phyloP scores from a whole-genome alignment of 2,113 vertebrate species.

The Copsychus sechellarum region DNA sequence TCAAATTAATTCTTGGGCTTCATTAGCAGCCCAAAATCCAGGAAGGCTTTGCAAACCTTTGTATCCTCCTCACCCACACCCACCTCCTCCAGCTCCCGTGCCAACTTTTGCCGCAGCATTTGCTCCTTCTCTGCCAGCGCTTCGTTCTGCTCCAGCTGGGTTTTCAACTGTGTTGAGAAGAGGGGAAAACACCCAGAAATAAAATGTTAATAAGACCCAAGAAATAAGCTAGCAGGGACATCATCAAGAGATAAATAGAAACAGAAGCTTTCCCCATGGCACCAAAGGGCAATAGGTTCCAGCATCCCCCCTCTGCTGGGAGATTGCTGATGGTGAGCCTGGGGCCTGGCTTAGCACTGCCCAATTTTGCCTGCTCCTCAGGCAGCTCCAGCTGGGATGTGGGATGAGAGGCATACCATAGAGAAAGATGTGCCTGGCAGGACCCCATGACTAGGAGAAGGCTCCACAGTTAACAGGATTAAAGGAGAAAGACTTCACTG shows the following conservation, averaged over 20 bases:
- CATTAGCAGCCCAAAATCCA: neutral
- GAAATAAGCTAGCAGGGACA: neutral
- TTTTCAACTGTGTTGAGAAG: constrained; percentile 73
- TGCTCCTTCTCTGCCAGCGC: constrained; percentile 75
- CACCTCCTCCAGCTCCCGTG: constrained; percentile 83
- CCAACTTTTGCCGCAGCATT: constrained; percentile 75
- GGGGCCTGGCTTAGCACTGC: neutral
- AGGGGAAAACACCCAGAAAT: neutral
- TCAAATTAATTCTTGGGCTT: neutral
- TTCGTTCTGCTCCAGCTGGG: constrained; percentile 75
- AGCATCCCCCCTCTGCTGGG: fast-evolving
- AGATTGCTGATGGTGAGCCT: fast-evolving
- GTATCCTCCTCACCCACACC: fast-evolving
- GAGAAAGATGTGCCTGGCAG: neutral
- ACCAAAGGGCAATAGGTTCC: neutral
- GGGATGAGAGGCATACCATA: neutral
- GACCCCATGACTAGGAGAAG: neutral
- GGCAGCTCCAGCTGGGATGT: neutral
- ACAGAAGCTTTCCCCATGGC: neutral
- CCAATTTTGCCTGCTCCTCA: neutral
- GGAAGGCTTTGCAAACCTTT: neutral
- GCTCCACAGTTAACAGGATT: neutral
- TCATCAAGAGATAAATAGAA: neutral
- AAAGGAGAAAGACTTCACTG: neutral
- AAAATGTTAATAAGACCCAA: neutral